phyloP scores from a whole-genome alignment of 2,797 vertebrate species.

The Manis crassicaudata region DNA sequence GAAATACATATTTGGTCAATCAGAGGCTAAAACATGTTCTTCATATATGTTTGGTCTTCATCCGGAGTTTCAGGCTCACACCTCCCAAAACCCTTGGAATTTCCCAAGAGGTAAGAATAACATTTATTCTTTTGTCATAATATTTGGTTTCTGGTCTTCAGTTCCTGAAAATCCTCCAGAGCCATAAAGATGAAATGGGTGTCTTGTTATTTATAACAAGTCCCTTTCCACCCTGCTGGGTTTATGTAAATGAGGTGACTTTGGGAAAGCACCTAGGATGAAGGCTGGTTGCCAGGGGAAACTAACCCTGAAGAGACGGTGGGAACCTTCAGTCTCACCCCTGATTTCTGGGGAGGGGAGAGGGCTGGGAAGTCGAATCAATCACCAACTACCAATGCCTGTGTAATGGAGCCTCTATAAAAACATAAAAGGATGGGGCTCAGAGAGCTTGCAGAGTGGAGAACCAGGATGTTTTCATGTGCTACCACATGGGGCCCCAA shows the following conservation, averaged over 20 bases:
- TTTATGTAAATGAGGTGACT: background rate
- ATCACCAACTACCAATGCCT: background rate
- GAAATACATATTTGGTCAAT: too few species aligned
- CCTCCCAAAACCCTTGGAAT: too few species aligned
- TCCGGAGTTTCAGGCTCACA: background rate
- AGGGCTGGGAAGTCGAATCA: background rate
- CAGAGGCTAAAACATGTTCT: background rate
- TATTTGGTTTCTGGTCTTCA: background rate
- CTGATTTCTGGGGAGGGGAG: background rate
- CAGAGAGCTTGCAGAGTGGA: background rate
- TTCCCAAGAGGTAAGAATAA: background rate
- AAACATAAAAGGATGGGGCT: background rate
- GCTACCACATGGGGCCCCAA: rapidly evolving
- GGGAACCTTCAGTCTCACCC: background rate
- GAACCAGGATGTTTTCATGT: too few species aligned
- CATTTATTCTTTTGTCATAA: background rate
- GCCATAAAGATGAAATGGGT: background rate
- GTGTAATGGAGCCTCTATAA: background rate
- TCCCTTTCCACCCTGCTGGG: background rate
- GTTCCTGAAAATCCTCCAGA: background rate
- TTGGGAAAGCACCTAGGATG: background rate
- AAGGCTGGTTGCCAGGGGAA: background rate
- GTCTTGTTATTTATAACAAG: too few species aligned
- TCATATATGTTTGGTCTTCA: background rate
- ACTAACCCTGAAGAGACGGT: background rate